A percentile compares a stretch with the other conserved stretches of the same genome.
phyloP scores from a whole-genome alignment of 2,797 vertebrate genomes.

The Cirrhinus molitorella region DNA sequence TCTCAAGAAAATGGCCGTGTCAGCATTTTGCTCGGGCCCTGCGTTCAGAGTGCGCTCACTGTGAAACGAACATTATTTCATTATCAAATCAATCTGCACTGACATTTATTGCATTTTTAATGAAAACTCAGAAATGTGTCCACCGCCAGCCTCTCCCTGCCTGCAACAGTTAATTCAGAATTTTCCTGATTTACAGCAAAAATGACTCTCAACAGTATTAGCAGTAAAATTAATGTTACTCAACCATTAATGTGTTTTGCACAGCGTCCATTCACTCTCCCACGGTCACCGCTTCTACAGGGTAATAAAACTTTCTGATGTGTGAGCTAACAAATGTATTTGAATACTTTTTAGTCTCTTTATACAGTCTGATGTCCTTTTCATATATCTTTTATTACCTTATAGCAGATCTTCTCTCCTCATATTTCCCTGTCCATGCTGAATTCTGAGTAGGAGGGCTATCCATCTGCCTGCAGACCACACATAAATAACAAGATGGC shows the following conservation, averaged over 20 bases:
- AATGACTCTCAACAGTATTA: slow-evolving; percentile 39
- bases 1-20: slow-evolving; percentile 61
- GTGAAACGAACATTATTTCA: slow-evolving; percentile 67
- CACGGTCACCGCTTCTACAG: background rate
- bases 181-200: slow-evolving; percentile 58
- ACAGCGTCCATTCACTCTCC: slow-evolving; percentile 21
- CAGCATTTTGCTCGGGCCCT: slow-evolving; percentile 59
- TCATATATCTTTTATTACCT: slow-evolving; percentile 6
- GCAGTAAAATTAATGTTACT: slow-evolving; percentile 42
- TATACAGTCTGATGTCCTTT: slow-evolving; percentile 7
- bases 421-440: slow-evolving; percentile 20
- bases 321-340: slow-evolving; percentile 11
- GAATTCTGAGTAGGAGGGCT: slow-evolving; percentile 25
- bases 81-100: slow-evolving; percentile 72
- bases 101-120: slow-evolving; percentile 74
- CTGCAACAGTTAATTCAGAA: slow-evolving; percentile 52
- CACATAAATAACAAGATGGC: slow-evolving; percentile 50
- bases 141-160: slow-evolving; percentile 52
- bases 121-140: slow-evolving; percentile 64
- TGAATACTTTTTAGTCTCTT: slow-evolving; percentile 13
- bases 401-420: background rate
- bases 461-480: slow-evolving; percentile 46
- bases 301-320: slow-evolving; percentile 13
- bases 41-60: slow-evolving; percentile 56
- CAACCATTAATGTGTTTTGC: slow-evolving; percentile 26